A percentile compares a stretch with the other conserved stretches of the same genome.
Conservation (phyloP, 2,888 invertebrate genomes). For the Philereme transversata region DNA sequence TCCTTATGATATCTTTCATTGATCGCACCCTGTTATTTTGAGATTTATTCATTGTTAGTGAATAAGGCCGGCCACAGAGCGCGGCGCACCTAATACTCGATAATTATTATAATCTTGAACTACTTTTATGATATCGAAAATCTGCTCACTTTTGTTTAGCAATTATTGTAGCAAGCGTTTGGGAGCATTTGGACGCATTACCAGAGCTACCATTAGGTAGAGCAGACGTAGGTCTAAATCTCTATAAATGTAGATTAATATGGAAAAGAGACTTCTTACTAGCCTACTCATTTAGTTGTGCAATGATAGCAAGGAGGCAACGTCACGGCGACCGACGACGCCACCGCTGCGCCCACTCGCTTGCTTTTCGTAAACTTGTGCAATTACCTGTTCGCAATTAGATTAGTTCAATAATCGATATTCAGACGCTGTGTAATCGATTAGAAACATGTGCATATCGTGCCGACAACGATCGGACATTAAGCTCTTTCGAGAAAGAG, state of each 20-base stretch:
- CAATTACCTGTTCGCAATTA: slow-evolving; percentile 58
- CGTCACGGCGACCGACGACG: slow-evolving; percentile 45
- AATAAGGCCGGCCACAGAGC: slow-evolving; percentile 26
- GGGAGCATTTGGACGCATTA: slow-evolving; percentile 19
- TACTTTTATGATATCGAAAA: slow-evolving; percentile 59
- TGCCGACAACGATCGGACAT: slow-evolving; percentile 51
- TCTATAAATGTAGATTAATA: slow-evolving; percentile 2
- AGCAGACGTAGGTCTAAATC: background rate
- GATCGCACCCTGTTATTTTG: slow-evolving; percentile 23
- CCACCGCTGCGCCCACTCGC: slow-evolving; percentile 49
- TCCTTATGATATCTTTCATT: slow-evolving; percentile 75
- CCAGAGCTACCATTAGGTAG: background rate
- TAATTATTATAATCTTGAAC: slow-evolving; percentile 78
- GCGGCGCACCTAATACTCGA: slow-evolving; percentile 49
- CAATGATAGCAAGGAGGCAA: slow-evolving; percentile 44
- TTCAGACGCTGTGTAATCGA: slow-evolving; percentile 56
- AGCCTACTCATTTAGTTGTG: slow-evolving; percentile 45
- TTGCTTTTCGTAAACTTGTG: slow-evolving; percentile 66
- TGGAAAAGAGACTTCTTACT: slow-evolving; percentile 1
- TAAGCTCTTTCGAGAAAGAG: slow-evolving; percentile 47
- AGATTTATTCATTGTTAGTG: slow-evolving; percentile 31
- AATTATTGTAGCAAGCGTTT: slow-evolving; percentile 23
- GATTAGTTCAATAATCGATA: slow-evolving; percentile 51
- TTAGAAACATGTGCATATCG: slow-evolving; percentile 51
- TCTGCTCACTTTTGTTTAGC: slow-evolving; percentile 36